Evolutionary conservation across 1,140 invertebrate genomes (phyloP).

Genomic region (Arion vulgaris): DNA sequence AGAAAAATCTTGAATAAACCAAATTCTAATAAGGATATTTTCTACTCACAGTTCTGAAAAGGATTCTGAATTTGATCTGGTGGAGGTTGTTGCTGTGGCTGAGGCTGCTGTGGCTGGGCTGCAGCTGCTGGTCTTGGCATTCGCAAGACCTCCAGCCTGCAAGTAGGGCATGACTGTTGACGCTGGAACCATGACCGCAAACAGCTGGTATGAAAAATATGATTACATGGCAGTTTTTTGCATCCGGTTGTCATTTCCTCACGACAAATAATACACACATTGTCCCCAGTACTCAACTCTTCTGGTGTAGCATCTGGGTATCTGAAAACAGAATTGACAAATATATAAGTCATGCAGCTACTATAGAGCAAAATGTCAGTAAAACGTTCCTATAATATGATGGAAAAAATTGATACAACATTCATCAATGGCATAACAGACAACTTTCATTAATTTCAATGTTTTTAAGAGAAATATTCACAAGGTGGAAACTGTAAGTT

Average conservation of each 20-base stretch:
- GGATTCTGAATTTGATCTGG: slow-evolving; percentile 21
- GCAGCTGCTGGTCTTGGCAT: slow-evolving; percentile 55
- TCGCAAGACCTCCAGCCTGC: slow-evolving; percentile 94
- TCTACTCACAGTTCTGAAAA: slow-evolving; percentile 45
- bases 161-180: slow-evolving; percentile 99
- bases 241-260: slow-evolving; percentile 85
- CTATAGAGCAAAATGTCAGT: too few species aligned
- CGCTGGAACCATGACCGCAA: slow-evolving; percentile 99
- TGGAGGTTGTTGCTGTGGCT: slow-evolving; percentile 44
- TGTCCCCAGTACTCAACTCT: slow-evolving; percentile 94
- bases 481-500: too few species aligned
- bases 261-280: slow-evolving; percentile 99
- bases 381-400: too few species aligned
- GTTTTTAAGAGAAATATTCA: too few species aligned
- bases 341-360: too few species aligned
- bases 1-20: too few species aligned
- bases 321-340: too few species aligned
- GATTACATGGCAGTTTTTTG: slow-evolving; percentile 99
- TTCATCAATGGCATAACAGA: too few species aligned
- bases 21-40: too few species aligned
- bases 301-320: slow-evolving; percentile 95
- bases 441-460: too few species aligned
- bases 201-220: slow-evolving; percentile 99
- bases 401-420: too few species aligned
- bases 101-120: slow-evolving; percentile 47